phyloP scores from a whole-genome alignment of 2,113 vertebrate species.

The Oxygymnocypris stewartii region DNA sequence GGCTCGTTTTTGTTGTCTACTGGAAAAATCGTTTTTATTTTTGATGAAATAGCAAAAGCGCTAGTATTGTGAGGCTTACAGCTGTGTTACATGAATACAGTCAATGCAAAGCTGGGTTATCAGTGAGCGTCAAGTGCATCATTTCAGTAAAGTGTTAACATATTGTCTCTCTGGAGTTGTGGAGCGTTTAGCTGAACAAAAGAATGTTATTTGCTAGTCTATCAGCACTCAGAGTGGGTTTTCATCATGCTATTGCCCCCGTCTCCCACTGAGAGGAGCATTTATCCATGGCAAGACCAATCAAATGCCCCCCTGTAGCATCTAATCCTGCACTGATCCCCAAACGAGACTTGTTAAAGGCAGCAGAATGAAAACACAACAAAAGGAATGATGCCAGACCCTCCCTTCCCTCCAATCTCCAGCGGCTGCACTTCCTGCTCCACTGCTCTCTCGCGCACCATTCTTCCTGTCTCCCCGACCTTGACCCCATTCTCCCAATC shows the following conservation, averaged over 20 bases:
- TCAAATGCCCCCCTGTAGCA: slow-evolving; percentile 43
- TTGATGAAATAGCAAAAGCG: neutral
- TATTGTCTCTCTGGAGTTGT: neutral
- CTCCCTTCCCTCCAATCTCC: neutral
- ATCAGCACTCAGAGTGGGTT: slow-evolving; percentile 24
- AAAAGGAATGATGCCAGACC: slow-evolving; percentile 20
- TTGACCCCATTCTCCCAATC: slow-evolving; percentile 4
- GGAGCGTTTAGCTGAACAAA: slow-evolving; percentile 29
- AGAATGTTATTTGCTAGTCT: slow-evolving; percentile 1
- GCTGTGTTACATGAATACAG: neutral
- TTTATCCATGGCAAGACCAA: slow-evolving; percentile 45
- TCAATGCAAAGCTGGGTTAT: slow-evolving; percentile 4
- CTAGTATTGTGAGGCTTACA: slow-evolving; percentile 2
- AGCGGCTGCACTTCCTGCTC: neutral
- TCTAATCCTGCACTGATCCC: slow-evolving; percentile 47
- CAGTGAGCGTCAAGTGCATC: neutral
- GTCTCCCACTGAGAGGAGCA: slow-evolving; percentile 28
- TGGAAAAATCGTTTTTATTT: neutral
- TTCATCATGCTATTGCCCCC: neutral
- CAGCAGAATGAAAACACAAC: slow-evolving; percentile 49
- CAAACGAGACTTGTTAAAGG: slow-evolving; percentile 44
- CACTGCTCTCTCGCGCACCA: neutral
- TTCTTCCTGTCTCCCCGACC: slow-evolving; percentile 21
- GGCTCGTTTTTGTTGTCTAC: too few species aligned
- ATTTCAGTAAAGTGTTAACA: neutral